These are phyloP conservation scores for Dichetophora obliterata DNA, from an alignment of 2,888 invertebrate species.

Conservation along the genomic window DNA sequence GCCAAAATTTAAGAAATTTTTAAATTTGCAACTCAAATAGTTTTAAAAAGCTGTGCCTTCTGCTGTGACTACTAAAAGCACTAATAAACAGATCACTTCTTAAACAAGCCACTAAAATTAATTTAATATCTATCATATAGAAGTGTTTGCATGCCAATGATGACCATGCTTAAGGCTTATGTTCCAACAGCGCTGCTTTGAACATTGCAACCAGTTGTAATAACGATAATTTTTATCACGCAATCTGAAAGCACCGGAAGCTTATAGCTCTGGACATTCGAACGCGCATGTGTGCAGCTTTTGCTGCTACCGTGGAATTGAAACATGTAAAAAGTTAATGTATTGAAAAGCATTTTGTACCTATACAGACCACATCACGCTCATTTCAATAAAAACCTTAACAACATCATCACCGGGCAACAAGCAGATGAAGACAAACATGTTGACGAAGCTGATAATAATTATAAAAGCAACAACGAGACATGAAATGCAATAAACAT, in stretches of 20 bases:
- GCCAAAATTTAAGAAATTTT: neutral
- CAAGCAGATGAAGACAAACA: neutral
- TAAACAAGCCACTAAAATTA: neutral
- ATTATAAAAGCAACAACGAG: neutral
- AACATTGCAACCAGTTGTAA: slow-evolving; percentile 15
- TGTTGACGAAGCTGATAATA: slow-evolving; percentile 14
- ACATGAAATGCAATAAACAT: slow-evolving; percentile 24
- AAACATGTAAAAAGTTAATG: slow-evolving; percentile 37
- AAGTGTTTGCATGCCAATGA: too few species aligned
- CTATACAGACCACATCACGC: slow-evolving; percentile 14
- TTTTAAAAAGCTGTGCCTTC: too few species aligned
- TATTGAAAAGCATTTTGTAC: neutral
- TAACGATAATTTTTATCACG: slow-evolving; percentile 45
- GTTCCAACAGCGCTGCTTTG: neutral
- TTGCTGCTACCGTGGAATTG: neutral
- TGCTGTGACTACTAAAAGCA: too few species aligned
- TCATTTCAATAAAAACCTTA: slow-evolving; percentile 20
- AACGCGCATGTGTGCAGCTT: neutral
- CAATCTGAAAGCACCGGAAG: slow-evolving; percentile 27
- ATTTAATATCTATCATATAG: too few species aligned
- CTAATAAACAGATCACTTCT: neutral
- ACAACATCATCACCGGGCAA: slow-evolving; percentile 35
- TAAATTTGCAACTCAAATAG: too few species aligned
- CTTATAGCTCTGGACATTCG: neutral
- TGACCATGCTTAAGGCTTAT: too few species aligned